Percentiles rank a stretch among this genome's conserved stretches.
Conservation (phyloP, 2,113 vertebrate genomes). For the Dasyurus viverrinus region DNA sequence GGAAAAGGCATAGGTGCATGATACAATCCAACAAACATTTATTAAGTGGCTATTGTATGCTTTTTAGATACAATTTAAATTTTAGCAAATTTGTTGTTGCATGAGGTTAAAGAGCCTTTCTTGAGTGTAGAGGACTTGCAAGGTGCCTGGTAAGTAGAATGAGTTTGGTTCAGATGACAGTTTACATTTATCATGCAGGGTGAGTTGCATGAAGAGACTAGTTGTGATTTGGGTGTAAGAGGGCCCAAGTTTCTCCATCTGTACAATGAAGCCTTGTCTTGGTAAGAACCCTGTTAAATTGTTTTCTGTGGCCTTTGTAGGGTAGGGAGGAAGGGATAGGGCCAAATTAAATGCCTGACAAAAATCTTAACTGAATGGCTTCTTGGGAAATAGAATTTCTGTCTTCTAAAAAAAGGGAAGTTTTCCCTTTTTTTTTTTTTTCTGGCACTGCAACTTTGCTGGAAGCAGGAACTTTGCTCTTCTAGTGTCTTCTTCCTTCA, state of each 20-base stretch:
- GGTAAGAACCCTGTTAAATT: slow-evolving; percentile 13
- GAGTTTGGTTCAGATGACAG: neutral
- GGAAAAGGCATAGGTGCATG: slow-evolving; percentile 6
- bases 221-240: neutral
- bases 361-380: slow-evolving; percentile 26
- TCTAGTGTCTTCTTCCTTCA: slow-evolving; percentile 29
- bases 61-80: slow-evolving; percentile 56
- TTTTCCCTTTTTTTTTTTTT: neutral
- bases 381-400: slow-evolving; percentile 43
- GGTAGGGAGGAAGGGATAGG: neutral
- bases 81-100: slow-evolving; percentile 27
- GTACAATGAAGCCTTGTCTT: neutral
- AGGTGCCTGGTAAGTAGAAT: neutral
- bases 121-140: neutral
- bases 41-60: slow-evolving; percentile 25
- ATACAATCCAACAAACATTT: neutral
- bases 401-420: neutral
- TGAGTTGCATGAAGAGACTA: neutral
- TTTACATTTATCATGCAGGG: neutral
- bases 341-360: neutral
- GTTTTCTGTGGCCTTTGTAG: neutral
- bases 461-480: slow-evolving; percentile 28
- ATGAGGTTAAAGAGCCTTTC: slow-evolving; percentile 8
- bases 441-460: slow-evolving; percentile 10
- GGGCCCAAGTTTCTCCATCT: neutral